Percentiles rank a stretch among this genome's conserved stretches.
These are phyloP conservation scores for Nothobranchius kuhntae DNA, from an alignment of 2,113 vertebrate genomes.

Conservation along the genomic window DNA sequence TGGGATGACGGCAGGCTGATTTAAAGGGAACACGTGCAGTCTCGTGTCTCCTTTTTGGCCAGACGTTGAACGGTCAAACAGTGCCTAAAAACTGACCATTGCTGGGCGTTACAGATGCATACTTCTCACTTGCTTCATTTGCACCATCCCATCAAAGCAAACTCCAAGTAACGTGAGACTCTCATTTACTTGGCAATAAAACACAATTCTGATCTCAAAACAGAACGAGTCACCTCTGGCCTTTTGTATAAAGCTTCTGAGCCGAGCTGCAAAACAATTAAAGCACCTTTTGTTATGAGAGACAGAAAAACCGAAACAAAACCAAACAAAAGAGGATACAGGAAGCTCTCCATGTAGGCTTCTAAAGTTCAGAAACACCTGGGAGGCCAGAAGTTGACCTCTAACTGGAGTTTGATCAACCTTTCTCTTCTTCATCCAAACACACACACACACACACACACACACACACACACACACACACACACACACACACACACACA, in stretches of 20 bases:
- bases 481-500: constrained; percentile 27
- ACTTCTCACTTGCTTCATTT: too few species aligned
- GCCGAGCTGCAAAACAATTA: constrained; percentile 17
- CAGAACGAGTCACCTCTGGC: constrained; percentile 28
- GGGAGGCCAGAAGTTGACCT: constrained; percentile 40
- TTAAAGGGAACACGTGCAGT: too few species aligned
- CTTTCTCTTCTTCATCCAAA: constrained; percentile 41
- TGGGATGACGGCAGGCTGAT: too few species aligned
- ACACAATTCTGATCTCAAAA: constrained; percentile 28
- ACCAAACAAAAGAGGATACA: not conserved
- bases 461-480: constrained; percentile 17
- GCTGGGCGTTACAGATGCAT: too few species aligned
- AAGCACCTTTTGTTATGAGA: constrained; percentile 57
- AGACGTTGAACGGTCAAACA: too few species aligned
- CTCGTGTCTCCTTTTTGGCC: too few species aligned
- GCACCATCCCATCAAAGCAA: too few species aligned
- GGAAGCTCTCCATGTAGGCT: not conserved
- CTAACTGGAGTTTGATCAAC: constrained; percentile 53
- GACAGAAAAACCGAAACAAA: constrained; percentile 8
- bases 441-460: constrained; percentile 19
- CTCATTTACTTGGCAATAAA: too few species aligned
- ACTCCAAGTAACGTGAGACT: too few species aligned
- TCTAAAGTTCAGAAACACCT: not conserved
- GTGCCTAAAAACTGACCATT: too few species aligned
- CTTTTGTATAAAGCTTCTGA: constrained; percentile 5